These are phyloP conservation scores for Adelosebastes latens DNA, from an alignment of 2,797 vertebrate species.

Conservation along the genomic window DNA sequence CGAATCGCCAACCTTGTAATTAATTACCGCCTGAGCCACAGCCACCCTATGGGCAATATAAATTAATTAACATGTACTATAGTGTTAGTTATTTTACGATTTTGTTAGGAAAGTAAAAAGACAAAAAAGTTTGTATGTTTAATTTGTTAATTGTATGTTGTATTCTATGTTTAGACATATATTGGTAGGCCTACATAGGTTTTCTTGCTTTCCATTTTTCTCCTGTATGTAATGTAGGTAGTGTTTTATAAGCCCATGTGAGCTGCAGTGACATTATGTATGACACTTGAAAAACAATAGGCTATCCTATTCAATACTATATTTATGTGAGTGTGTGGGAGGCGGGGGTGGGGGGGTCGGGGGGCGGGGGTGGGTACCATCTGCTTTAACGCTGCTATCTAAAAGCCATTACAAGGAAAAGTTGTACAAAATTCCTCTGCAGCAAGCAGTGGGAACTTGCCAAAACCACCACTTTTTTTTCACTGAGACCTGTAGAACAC, in stretches of 20 bases:
- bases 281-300: not conserved
- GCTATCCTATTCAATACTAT: not conserved
- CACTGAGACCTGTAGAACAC: slow-evolving; percentile 25
- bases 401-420: slow-evolving; percentile 29
- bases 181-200: too few relatives aligned
- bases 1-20: too few relatives aligned
- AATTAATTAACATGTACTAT: too few relatives aligned
- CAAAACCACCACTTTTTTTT: slow-evolving; percentile 18
- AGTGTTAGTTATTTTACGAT: too few relatives aligned
- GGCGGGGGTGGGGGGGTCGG: too few relatives aligned
- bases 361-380: not conserved
- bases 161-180: too few relatives aligned
- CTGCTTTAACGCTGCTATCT: slow-evolving; percentile 20
- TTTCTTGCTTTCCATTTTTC: not conserved
- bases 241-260: not conserved
- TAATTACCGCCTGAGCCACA: too few relatives aligned
- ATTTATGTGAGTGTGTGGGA: not conserved
- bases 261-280: not conserved
- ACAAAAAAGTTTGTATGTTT: too few relatives aligned
- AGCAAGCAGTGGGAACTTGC: slow-evolving; percentile 5
- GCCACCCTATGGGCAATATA: too few relatives aligned
- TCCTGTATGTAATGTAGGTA: not conserved
- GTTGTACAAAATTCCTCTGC: slow-evolving; percentile 2
- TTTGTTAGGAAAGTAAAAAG: too few relatives aligned
- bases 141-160: too few relatives aligned